Conservation (phyloP, 2,797 vertebrate genomes). For the Manis pentadactyla region DNA sequence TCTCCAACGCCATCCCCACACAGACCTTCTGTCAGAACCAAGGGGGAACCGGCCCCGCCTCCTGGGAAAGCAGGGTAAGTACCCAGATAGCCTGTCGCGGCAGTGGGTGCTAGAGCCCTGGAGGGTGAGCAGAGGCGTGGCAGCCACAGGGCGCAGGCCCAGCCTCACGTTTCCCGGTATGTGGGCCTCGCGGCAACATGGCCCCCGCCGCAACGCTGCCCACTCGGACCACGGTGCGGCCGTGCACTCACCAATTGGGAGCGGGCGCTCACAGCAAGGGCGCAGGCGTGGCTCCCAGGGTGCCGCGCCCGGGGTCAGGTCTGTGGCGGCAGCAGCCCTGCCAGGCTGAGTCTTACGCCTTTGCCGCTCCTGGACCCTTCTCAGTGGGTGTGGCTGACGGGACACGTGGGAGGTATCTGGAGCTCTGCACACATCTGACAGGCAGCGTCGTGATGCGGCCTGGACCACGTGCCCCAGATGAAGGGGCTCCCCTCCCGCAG, state of each 20-base stretch:
- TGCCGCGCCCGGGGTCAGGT: not conserved
- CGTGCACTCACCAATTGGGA: not conserved
- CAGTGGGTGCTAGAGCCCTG: not conserved
- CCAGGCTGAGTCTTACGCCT: no score
- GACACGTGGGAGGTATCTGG: not conserved
- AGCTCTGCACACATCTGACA: accelerated
- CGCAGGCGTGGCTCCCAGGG: not conserved
- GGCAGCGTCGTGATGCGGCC: not conserved
- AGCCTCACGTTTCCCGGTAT: accelerated
- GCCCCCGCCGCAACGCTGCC: not conserved
- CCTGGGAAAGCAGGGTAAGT: slow-evolving; percentile 91
- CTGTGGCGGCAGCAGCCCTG: not conserved
- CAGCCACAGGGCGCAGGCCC: not conserved
- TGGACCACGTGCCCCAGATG: not conserved
- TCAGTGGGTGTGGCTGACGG: not conserved
- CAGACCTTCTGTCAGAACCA: slow-evolving; percentile 91
- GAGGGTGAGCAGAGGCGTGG: not conserved
- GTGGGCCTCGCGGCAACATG: not conserved
- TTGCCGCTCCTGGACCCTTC: not conserved
- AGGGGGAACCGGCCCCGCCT: slow-evolving; percentile 89
- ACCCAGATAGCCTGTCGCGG: not conserved
- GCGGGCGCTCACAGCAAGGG: not conserved
- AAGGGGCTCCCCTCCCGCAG: not conserved
- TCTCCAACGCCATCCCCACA: slow-evolving; percentile 93
- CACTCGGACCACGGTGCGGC: no score